Conservation (phyloP, 2,797 vertebrate genomes). For the Rhabdophis nuchalis region DNA sequence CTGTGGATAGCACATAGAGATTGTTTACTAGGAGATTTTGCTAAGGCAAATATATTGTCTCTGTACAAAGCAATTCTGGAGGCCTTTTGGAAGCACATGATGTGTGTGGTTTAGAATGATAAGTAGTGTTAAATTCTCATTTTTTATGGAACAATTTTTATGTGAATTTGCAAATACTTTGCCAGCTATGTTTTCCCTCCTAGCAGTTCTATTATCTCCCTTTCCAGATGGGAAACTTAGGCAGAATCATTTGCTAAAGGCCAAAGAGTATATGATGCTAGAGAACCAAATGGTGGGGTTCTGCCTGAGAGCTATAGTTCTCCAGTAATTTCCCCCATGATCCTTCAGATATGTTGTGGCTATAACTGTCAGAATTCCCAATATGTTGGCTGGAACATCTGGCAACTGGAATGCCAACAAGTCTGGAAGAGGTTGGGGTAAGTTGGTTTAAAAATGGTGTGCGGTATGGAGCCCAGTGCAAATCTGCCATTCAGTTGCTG, state of each 20-base stretch:
- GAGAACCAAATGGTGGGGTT: not conserved
- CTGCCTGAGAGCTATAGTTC: not conserved
- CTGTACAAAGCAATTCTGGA: constrained; percentile 13
- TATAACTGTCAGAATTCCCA: not conserved
- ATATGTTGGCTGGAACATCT: not conserved
- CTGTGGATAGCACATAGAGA: constrained; percentile 1
- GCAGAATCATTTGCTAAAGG: not conserved
- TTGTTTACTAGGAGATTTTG: constrained; percentile 14
- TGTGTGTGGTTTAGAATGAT: constrained; percentile 9
- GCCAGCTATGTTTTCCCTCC: not conserved
- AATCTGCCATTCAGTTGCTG: not conserved
- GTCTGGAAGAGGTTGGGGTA: not conserved
- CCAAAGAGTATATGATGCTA: not conserved
- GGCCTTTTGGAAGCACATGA: constrained; percentile 30
- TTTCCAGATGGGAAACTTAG: constrained; percentile 4
- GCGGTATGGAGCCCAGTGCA: not conserved
- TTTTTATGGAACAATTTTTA: not conserved
- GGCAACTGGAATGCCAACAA: too few relatives aligned
- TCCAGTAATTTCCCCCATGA: not conserved
- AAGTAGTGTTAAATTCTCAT: not conserved
- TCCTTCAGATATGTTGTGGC: not conserved
- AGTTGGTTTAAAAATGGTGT: not conserved
- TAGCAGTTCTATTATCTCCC: not conserved
- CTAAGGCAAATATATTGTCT: constrained; percentile 11
- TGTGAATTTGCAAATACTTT: constrained; percentile 12